Conservation (phyloP, 2,888 invertebrate species). For the Ephialtes manifestator region DNA sequence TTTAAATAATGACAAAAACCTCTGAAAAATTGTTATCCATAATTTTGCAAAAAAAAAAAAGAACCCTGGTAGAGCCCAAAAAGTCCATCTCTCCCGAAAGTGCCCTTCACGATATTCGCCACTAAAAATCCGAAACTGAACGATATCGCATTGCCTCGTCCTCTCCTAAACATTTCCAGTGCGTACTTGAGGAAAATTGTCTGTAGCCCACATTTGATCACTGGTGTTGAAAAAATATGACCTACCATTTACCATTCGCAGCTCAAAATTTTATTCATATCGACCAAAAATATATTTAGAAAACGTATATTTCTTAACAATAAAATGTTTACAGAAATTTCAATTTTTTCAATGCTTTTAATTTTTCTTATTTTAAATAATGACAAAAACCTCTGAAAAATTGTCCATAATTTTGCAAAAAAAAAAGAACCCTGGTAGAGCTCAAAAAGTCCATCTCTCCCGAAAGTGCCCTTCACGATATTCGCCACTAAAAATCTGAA, state of each 20-base stretch:
- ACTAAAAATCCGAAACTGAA: slow-evolving; percentile 43
- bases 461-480: background rate
- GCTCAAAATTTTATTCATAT: no score
- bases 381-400: background rate
- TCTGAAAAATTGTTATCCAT: background rate
- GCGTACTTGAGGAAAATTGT: slow-evolving; percentile 37
- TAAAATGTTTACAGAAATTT: no score
- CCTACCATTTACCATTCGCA: slow-evolving; percentile 16
- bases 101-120: slow-evolving; percentile 9
- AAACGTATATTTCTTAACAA: no score
- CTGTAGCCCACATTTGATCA: background rate
- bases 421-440: background rate
- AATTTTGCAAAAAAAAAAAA: background rate
- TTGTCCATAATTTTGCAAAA: background rate
- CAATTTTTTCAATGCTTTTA: background rate
- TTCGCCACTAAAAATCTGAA: slow-evolving; percentile 40
- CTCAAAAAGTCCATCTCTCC: background rate
- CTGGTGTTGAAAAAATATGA: slow-evolving; percentile 35
- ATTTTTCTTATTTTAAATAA: background rate
- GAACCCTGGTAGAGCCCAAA: background rate
- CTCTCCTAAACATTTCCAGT: background rate
- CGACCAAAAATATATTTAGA: no score
- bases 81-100: slow-evolving; percentile 1
- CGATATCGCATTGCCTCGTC: slow-evolving; percentile 12
- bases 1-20: background rate